phyloP scores from a whole-genome alignment of 2,113 vertebrate species.

The Tachysurus fulvidraco region DNA sequence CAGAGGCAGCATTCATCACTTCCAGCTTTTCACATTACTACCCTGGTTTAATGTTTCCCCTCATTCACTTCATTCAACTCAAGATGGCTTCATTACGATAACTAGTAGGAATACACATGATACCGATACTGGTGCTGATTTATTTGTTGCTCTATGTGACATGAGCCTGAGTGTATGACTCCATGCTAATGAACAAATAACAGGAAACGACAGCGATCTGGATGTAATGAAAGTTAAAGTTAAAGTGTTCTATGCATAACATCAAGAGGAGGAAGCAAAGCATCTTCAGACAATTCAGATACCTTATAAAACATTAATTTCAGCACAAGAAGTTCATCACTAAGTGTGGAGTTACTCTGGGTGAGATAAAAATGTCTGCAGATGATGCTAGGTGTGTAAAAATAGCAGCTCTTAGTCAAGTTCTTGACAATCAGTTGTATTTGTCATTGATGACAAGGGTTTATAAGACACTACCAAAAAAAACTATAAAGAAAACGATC shows the following conservation, averaged over 20 bases:
- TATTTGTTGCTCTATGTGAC: background rate
- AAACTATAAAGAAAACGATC: too few species aligned
- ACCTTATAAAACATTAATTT: background rate
- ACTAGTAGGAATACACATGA: background rate
- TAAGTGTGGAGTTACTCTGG: background rate
- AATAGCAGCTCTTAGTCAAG: background rate
- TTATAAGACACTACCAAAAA: background rate
- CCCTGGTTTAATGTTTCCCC: background rate
- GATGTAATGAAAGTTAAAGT: background rate
- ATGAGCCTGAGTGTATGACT: background rate
- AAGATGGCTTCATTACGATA: background rate
- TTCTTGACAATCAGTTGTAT: background rate
- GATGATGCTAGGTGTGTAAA: background rate
- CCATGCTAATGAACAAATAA: background rate
- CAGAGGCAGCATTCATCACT: constrained; percentile 6
- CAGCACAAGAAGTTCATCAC: background rate
- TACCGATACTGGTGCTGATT: background rate
- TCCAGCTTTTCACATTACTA: background rate
- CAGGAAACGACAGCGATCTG: background rate
- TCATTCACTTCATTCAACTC: background rate
- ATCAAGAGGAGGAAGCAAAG: background rate
- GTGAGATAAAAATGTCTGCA: background rate
- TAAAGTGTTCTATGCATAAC: too few species aligned
- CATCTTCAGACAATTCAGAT: background rate
- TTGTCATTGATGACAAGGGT: background rate